Evolutionary conservation across 2,888 invertebrate species (phyloP).

Genomic region (Brachylomia viminalis): DNA sequence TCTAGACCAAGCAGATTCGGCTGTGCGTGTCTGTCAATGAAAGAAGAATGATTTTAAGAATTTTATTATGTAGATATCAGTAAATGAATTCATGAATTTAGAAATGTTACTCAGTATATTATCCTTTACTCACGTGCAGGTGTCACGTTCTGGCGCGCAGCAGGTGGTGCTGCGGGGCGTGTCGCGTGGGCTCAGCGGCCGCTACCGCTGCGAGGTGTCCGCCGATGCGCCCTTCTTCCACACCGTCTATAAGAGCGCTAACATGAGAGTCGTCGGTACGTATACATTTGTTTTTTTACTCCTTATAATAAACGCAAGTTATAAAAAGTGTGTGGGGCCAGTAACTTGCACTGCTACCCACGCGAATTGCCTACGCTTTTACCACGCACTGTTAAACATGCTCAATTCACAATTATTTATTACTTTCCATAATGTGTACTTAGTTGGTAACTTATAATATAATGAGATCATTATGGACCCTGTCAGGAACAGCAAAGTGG

Average conservation of each 20-base stretch:
- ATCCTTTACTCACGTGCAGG: slow-evolving; percentile 78
- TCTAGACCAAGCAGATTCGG: neutral
- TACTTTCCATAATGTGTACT: neutral
- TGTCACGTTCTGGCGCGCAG: slow-evolving; percentile 92
- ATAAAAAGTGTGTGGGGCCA: neutral
- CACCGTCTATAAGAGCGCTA: slow-evolving; percentile 92
- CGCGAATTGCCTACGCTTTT: neutral
- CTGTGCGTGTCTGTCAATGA: neutral
- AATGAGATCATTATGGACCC: neutral
- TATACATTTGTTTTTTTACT: slow-evolving; percentile 66
- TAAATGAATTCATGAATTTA: neutral
- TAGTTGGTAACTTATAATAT: neutral
- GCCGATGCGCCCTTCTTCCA: slow-evolving; percentile 94
- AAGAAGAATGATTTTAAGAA: neutral
- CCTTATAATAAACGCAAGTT: neutral
- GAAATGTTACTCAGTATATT: neutral
- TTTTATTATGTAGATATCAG: neutral
- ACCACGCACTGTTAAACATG: neutral
- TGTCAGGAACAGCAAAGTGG: neutral
- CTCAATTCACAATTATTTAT: neutral
- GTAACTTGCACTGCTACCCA: neutral
- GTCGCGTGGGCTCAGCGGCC: slow-evolving; percentile 92
- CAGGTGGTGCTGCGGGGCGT: slow-evolving; percentile 93
- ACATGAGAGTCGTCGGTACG: slow-evolving; percentile 94
- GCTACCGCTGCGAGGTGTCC: slow-evolving; percentile 94